phyloP scores from a whole-genome alignment of 2,113 vertebrate species.

The Lontra canadensis region DNA sequence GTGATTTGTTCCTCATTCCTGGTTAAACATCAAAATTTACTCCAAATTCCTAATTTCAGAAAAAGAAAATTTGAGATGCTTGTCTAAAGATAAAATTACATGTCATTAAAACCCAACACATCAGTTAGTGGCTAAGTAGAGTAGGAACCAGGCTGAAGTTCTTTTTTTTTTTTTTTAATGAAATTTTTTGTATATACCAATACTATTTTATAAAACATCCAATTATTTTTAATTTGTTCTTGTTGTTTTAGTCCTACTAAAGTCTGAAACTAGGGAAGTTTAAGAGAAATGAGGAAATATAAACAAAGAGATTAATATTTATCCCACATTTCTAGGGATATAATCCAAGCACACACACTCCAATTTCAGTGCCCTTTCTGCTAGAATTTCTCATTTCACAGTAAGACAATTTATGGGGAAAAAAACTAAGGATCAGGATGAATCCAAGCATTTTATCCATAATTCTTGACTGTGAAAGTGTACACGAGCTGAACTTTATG shows the following conservation, averaged over 20 bases:
- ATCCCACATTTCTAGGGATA: background rate
- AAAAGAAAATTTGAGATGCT: background rate
- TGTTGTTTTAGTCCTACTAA: background rate
- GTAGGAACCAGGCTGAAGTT: background rate
- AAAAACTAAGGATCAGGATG: background rate
- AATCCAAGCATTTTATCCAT: background rate
- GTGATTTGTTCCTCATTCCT: background rate
- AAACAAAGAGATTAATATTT: background rate
- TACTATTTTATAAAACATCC: background rate
- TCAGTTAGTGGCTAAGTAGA: background rate
- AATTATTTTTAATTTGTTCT: background rate
- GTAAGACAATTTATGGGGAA: background rate
- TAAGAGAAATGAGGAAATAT: background rate
- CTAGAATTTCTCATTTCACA: background rate
- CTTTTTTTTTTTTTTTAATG: background rate
- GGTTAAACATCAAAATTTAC: background rate
- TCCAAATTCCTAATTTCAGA: background rate
- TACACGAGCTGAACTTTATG: background rate
- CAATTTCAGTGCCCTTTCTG: background rate
- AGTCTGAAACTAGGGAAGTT: background rate
- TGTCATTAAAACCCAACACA: too few species aligned
- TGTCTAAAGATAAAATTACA: background rate
- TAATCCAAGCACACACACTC: background rate
- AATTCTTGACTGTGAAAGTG: background rate
- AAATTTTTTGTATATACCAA: background rate